Evolutionary conservation across 2,888 invertebrate genomes (phyloP).

Genomic region (Silvanus unidentatus): DNA sequence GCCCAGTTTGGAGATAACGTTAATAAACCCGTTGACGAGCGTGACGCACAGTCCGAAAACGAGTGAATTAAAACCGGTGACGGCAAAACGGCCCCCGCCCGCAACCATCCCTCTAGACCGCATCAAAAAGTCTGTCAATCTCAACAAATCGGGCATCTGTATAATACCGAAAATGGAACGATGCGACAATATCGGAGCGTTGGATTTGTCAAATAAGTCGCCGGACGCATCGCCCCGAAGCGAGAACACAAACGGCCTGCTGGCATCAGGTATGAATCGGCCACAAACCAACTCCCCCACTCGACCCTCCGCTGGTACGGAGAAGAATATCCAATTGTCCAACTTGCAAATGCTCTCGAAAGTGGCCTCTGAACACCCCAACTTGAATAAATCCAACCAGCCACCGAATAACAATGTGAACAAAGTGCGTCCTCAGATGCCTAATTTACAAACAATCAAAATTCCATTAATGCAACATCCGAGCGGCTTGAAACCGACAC

Average conservation of each 20-base stretch:
- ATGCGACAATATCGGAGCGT: conserved; percentile 50
- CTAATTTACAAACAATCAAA: conserved; percentile 38
- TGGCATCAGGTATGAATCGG: not conserved
- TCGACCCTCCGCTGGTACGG: conserved; percentile 14
- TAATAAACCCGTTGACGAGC: conserved; percentile 34
- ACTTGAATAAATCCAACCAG: conserved; percentile 25
- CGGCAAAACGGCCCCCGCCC: conserved; percentile 48
- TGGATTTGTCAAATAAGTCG: conserved; percentile 49
- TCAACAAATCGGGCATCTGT: conserved; percentile 36
- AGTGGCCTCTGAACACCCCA: conserved; percentile 40
- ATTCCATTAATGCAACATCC: conserved; percentile 25
- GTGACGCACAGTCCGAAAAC: conserved; percentile 13
- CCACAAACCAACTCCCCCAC: conserved; percentile 17
- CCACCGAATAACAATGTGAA: conserved; percentile 11
- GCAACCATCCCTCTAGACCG: conserved; percentile 51
- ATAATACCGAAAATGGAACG: conserved; percentile 39
- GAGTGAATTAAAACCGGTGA: conserved; percentile 19
- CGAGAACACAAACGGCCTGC: conserved; percentile 27
- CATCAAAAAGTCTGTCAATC: conserved; percentile 44
- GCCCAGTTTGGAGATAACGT: conserved; percentile 42
- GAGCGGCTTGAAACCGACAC: conserved; percentile 19
- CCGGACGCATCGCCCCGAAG: conserved; percentile 38
- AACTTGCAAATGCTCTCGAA: conserved; percentile 54
- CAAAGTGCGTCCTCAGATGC: conserved; percentile 36
- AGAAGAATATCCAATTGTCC: conserved; percentile 34